Conservation (phyloP, 2,113 vertebrate species). For the Stegastes partitus region DNA sequence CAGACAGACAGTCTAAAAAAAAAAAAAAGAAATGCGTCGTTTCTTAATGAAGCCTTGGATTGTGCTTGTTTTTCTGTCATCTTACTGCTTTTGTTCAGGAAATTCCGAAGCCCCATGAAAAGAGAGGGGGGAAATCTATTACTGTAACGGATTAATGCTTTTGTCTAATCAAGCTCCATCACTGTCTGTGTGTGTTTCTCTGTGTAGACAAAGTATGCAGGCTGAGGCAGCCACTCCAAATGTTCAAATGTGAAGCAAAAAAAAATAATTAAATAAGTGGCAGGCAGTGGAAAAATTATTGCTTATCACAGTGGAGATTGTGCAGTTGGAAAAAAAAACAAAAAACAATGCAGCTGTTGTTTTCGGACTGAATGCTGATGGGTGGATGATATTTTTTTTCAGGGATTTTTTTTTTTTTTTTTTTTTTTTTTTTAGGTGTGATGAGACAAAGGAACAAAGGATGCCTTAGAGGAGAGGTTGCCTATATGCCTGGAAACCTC, state of each 20-base stretch:
- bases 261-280: constrained; percentile 49
- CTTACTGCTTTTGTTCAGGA: constrained; percentile 48
- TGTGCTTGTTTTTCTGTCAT: constrained; percentile 12
- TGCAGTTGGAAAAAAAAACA: constrained; percentile 65
- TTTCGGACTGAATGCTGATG: constrained; percentile 78
- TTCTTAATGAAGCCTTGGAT: constrained; percentile 26
- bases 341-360: constrained; percentile 74
- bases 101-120: constrained; percentile 35
- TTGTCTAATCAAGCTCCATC: constrained; percentile 55
- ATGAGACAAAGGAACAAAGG: constrained; percentile 91
- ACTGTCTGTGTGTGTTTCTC: constrained; percentile 35
- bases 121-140: constrained; percentile 7
- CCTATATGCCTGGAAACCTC: constrained; percentile 95
- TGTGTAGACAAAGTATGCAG: constrained; percentile 56
- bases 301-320: constrained; percentile 52
- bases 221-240: constrained; percentile 65
- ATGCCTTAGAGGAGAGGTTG: constrained; percentile 89
- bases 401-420: constrained; percentile 78
- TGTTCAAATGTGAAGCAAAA: constrained; percentile 50
- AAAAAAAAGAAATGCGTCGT: constrained; percentile 32
- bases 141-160: constrained; percentile 54
- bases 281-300: constrained; percentile 45
- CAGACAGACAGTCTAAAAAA: neutral
- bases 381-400: constrained; percentile 84
- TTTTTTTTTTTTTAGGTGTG: constrained; percentile 84